Evolutionary conservation across 2,888 invertebrate genomes (phyloP), one percentile per base, ranked within the genome.

Genomic region (Zele albiditarsus): DNA sequence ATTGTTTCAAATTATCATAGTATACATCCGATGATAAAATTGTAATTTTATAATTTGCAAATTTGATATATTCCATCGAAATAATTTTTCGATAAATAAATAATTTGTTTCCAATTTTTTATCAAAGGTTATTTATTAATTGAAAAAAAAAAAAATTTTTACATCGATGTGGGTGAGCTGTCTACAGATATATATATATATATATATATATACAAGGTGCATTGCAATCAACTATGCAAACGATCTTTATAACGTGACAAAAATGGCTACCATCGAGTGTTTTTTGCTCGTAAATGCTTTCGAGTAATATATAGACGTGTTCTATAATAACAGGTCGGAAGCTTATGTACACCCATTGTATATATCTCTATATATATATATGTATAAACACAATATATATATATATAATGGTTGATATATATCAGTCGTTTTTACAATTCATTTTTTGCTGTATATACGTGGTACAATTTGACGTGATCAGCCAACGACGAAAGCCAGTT

Each of bases 221-320:
- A 81, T 82, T 77, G 84, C 80, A 86, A 86, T 86, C 86, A 86
- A 77, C 84, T 83, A 85, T 86, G 86, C 85, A 85, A 86, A 86
- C 84, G 84, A 84, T 81, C 78, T 53, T 76, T 79, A 76, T 73
- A 76, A 67, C 62, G 67, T 75, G 78, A 60, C 57, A 73, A 70
- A 76, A 86, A 84, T 80, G 76, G 72, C 76, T 77, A 77, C 72
- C 46, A 62, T 63, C 53, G 25, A 27, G 31, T 46, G 33, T 80
- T 85, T 86, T 85, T 84, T 84, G 86, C 84, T 86, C 85, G 85
- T 86, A 84, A 86, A 86, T 71, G 84, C 81, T 82, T 83, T 81
- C 74, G 58, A 4, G 78, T 85, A 83, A 85, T 85, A 84, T 85
- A 86, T 80, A 79, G 42, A 70, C 58, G 27, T 80, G 78, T 81